These are phyloP conservation scores for Resseliella maxima DNA, from an alignment of 2,888 invertebrate genomes.

Conservation along the genomic window DNA sequence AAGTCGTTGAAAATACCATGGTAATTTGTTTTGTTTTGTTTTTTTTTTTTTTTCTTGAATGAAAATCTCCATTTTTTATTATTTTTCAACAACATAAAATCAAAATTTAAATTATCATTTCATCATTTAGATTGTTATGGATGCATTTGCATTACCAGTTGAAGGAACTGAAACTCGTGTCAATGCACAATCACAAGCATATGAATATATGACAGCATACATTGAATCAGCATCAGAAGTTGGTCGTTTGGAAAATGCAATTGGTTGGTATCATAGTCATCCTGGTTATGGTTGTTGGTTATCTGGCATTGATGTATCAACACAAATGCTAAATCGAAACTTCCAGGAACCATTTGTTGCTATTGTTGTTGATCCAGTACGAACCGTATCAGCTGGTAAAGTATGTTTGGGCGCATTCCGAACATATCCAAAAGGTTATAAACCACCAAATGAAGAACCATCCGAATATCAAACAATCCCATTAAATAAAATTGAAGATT, in stretches of 20 bases:
- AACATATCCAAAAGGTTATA: conserved; percentile 93
- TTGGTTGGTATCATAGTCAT: conserved; percentile 99
- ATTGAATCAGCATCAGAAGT: conserved; percentile 97
- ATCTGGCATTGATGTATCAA: conserved; percentile 98
- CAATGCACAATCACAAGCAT: conserved; percentile 97
- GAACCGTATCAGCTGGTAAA: conserved; percentile 99
- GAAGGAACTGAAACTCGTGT: conserved; percentile 96
- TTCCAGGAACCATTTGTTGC: conserved; percentile 99
- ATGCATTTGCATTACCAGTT: conserved; percentile 97
- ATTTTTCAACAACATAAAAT: too few relatives aligned
- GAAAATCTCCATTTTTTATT: background rate
- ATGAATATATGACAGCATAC: conserved; percentile 99
- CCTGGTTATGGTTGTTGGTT: conserved; percentile 99
- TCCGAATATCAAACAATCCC: conserved; percentile 99
- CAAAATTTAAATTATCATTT: background rate
- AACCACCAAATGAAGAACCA: conserved; percentile 98
- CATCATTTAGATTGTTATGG: conserved; percentile 84
- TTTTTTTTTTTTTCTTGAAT: too few relatives aligned
- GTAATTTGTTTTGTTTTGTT: conserved; percentile 62
- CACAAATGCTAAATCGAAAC: conserved; percentile 99
- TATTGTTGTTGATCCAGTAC: conserved; percentile 97
- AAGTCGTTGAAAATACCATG: conserved; percentile 98
- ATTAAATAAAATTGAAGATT: conserved; percentile 98
- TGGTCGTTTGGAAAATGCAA: conserved; percentile 91
- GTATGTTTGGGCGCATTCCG: conserved; percentile 96